These are phyloP conservation scores for Microtus ochrogaster DNA, from an alignment of 2,113 vertebrate genomes.

Conservation along the genomic window DNA sequence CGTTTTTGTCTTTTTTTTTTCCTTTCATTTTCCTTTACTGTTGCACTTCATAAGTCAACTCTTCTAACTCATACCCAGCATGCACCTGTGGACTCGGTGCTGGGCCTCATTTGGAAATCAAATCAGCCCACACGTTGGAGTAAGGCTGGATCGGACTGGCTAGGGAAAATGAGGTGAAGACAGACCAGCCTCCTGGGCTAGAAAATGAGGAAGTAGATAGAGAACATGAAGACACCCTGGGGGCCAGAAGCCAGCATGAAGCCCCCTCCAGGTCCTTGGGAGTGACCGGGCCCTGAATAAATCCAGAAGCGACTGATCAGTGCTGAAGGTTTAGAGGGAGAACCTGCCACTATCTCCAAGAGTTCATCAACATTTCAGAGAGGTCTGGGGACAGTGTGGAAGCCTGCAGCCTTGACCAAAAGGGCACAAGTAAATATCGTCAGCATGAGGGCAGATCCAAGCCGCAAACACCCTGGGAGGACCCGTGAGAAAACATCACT, in stretches of 20 bases:
- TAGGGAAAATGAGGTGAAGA: neutral
- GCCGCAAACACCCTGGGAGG: accelerated
- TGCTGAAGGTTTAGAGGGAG: neutral
- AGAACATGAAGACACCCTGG: neutral
- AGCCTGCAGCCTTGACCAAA: accelerated
- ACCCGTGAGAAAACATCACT: accelerated
- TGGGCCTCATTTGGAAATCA: neutral
- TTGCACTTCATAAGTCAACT: constrained; percentile 22
- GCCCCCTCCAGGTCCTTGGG: neutral
- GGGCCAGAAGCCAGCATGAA: neutral
- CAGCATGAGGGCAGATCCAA: accelerated
- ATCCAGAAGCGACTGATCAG: neutral
- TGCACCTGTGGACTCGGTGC: too few relatives aligned
- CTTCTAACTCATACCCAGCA: neutral
- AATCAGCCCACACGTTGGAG: neutral
- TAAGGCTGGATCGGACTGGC: neutral
- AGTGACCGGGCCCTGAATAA: too few relatives aligned
- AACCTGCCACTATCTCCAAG: accelerated
- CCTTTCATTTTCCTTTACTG: neutral
- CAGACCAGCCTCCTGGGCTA: neutral
- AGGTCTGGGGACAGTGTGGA: accelerated
- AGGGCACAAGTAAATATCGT: accelerated
- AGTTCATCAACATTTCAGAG: neutral
- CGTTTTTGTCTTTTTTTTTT: neutral
- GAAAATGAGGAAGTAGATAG: neutral